These are phyloP conservation scores for Catocala sponsa DNA, from an alignment of 2,888 invertebrate genomes.

Conservation along the genomic window DNA sequence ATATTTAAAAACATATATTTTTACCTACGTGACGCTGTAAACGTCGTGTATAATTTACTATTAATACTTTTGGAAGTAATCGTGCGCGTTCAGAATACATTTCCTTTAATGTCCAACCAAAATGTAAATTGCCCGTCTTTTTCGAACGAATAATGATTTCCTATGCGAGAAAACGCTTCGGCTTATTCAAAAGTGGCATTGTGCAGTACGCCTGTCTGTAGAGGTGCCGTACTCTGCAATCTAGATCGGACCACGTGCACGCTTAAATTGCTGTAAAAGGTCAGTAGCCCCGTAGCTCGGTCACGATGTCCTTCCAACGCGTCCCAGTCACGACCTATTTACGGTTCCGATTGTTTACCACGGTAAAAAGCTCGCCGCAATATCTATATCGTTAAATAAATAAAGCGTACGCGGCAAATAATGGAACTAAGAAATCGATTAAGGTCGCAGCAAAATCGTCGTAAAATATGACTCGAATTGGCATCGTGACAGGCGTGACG, in stretches of 20 bases:
- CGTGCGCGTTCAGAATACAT: constrained; percentile 10
- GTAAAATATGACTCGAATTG: constrained; percentile 61
- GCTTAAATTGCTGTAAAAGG: constrained; percentile 71
- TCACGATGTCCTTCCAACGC: constrained; percentile 78
- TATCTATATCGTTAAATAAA: constrained; percentile 46
- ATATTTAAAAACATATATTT: neutral
- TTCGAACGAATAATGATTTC: constrained; percentile 36
- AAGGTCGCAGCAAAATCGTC: constrained; percentile 57
- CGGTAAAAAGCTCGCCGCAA: constrained; percentile 48
- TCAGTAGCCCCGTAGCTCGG: constrained; percentile 77
- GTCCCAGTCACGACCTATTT: constrained; percentile 82
- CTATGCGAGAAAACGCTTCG: constrained; percentile 33
- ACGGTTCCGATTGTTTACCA: constrained; percentile 75
- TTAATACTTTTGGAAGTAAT: constrained; percentile 9
- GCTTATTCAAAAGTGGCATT: constrained; percentile 28
- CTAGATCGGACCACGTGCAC: constrained; percentile 69
- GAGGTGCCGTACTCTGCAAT: constrained; percentile 54
- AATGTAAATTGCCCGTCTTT: constrained; percentile 19
- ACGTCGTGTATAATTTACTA: constrained; percentile 2
- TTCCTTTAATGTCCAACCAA: constrained; percentile 18
- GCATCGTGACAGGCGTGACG: constrained; percentile 61
- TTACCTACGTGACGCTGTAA: neutral
- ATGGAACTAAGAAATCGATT: constrained; percentile 66
- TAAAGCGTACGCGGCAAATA: constrained; percentile 37
- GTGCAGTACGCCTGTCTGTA: constrained; percentile 31